A percentile compares a stretch with the other conserved stretches of the same genome.
phyloP scores from a whole-genome alignment of 2,797 vertebrate genomes.

The Naso thynnoides region DNA sequence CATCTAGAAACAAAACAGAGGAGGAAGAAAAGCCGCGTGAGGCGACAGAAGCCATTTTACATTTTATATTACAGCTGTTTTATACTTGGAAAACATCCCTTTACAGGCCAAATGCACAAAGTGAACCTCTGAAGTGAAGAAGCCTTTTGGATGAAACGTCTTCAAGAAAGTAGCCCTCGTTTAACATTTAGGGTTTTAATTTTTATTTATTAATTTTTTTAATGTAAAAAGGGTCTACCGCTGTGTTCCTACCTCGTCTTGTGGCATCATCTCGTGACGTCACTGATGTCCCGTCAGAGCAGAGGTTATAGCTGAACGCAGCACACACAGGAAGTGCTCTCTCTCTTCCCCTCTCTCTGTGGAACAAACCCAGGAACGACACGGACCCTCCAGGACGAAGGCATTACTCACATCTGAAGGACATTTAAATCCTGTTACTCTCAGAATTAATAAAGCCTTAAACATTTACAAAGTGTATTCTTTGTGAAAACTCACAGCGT shows the following conservation, averaged over 20 bases:
- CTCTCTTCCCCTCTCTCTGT: slow-evolving; percentile 82
- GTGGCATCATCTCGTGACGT: background rate
- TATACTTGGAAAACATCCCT: too few species aligned
- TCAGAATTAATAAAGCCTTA: background rate
- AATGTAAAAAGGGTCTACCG: background rate
- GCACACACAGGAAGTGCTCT: slow-evolving; percentile 80
- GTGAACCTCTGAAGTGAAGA: too few species aligned
- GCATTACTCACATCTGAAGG: slow-evolving; percentile 85
- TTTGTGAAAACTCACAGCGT: slow-evolving; percentile 80
- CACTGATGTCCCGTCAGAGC: slow-evolving; percentile 59
- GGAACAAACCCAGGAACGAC: slow-evolving; percentile 84
- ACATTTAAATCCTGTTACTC: background rate
- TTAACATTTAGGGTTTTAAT: too few species aligned
- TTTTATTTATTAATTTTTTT: too few species aligned
- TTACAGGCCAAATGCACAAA: too few species aligned
- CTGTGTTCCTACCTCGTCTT: slow-evolving; percentile 38
- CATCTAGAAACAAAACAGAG: too few species aligned
- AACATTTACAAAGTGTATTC: too few species aligned
- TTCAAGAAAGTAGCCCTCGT: too few species aligned
- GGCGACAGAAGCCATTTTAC: too few species aligned
- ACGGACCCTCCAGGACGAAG: slow-evolving; percentile 86
- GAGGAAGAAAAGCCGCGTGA: too few species aligned
- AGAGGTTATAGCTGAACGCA: slow-evolving; percentile 73
- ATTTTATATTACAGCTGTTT: too few species aligned
- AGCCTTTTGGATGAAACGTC: too few species aligned